Base-by-base conservation (phyloP, 2,888 invertebrate genomes). In the Andrena trimmerana region DNA sequence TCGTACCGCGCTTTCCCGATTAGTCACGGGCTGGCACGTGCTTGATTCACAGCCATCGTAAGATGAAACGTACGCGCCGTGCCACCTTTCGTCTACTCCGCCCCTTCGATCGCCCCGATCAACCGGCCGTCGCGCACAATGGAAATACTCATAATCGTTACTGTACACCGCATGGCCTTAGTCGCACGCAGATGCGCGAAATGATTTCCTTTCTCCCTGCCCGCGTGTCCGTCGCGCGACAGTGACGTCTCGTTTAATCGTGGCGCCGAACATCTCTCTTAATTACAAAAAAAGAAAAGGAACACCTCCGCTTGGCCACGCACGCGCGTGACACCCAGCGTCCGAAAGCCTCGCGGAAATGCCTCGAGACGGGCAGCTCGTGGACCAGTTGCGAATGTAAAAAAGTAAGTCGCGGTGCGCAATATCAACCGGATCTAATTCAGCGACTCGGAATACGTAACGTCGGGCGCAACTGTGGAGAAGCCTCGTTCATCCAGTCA, bases 131-230 rank as follows among this genome's bases (percentile, higher is more conserved):
- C 72, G 59, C 20, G 76, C n/a, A 24, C 24, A 57, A 57, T 57
- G 68, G 78, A 83, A 80, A 73, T 63, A 73, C 69, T 78, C 57
- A 6, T 85, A 85, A 87, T 85, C 78, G 76, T 85, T 54, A 60
- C 50, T 57, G 66, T 50, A 63, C 62, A 71, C 29, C 63, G 59
- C 29, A 20, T 29, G 65, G 13, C 50, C 65, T 85, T 82, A 85
- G 79, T 87, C 75, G 76, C 71, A 75, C 60, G 69, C 68, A 79
- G 75, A 87, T 82, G 81, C 63, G 74, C 69, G 52, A 69, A 81
- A 77, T 76, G 57, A 76, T 85, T 85, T 86, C 76, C 68, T 70
- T 66, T 50, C 72, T 73, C 73, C 66, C 66, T 69, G 52, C 29
- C 24, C 20, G 29, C 24, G 60, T 62, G 52, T 50, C 67, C 52